Conservation (phyloP, 2,113 vertebrate species). For the Antigone vipio region DNA sequence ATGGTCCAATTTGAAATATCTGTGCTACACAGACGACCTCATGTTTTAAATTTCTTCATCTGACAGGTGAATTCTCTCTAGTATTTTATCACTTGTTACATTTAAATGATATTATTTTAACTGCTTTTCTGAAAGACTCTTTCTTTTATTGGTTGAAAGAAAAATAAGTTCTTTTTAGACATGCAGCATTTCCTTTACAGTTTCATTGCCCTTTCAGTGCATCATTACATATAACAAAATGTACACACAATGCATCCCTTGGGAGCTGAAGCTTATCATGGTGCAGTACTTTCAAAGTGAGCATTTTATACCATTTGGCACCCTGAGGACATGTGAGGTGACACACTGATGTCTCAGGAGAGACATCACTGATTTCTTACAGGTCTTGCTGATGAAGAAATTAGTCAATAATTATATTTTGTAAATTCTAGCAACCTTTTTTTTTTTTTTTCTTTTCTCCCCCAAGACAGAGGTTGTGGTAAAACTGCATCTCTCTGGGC, state of each 20-base stretch:
- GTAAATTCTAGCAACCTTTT: background rate
- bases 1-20: background rate
- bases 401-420: slow-evolving; percentile 1
- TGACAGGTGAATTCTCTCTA: slow-evolving; percentile 10
- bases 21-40: background rate
- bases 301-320: slow-evolving; percentile 15
- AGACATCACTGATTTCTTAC: slow-evolving; percentile 3
- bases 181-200: background rate
- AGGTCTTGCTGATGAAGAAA: slow-evolving; percentile 1
- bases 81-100: slow-evolving; percentile 10
- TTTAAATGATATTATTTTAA: slow-evolving; percentile 29
- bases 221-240: slow-evolving; percentile 38
- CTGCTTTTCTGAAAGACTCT: background rate
- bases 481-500: background rate
- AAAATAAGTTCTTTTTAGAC: slow-evolving; percentile 29
- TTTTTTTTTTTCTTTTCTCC: background rate
- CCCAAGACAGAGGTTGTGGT: background rate
- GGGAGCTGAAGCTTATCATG: background rate
- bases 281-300: slow-evolving; percentile 17
- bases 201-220: slow-evolving; percentile 27
- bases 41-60: slow-evolving; percentile 10
- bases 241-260: slow-evolving; percentile 14
- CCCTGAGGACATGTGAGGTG: slow-evolving; percentile 8
- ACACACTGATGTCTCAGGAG: slow-evolving; percentile 9
- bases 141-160: slow-evolving; percentile 21